Evolutionary conservation across 2,113 vertebrate genomes (phyloP).

Genomic region (Ctenomys sociabilis): DNA sequence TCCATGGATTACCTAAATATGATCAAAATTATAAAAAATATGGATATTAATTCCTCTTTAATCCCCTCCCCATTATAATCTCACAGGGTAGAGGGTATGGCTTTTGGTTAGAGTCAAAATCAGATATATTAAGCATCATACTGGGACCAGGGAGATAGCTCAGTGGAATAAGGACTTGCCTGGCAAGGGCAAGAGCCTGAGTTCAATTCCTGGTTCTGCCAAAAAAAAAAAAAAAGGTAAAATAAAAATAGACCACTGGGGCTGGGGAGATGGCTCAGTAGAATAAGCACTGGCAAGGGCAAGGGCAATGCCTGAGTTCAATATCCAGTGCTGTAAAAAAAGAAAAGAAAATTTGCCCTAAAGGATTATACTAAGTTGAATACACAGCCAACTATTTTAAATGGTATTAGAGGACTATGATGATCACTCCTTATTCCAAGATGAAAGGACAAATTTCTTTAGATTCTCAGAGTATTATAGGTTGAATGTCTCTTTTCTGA

Average conservation of each 20-base stretch:
- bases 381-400: not conserved
- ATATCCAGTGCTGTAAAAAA: no score
- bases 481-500: not conserved
- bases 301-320: no score
- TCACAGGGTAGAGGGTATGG: not conserved
- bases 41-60: not conserved
- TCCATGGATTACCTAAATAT: not conserved
- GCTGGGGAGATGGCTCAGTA: no score
- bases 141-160: no score
- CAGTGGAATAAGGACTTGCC: no score
- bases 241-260: no score
- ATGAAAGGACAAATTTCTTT: slow-evolving; percentile 8
- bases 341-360: no score
- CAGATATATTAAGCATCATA: not conserved
- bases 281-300: no score
- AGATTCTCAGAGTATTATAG: not conserved
- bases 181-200: no score
- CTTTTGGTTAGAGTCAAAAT: not conserved
- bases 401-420: not conserved
- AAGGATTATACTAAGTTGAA: not conserved
- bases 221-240: no score
- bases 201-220: no score
- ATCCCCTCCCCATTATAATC: not conserved
- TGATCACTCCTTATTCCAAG: not conserved
- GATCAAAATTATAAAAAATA: not conserved